phyloP scores from a whole-genome alignment of 2,888 invertebrate species.

The Penaeus monodon region DNA sequence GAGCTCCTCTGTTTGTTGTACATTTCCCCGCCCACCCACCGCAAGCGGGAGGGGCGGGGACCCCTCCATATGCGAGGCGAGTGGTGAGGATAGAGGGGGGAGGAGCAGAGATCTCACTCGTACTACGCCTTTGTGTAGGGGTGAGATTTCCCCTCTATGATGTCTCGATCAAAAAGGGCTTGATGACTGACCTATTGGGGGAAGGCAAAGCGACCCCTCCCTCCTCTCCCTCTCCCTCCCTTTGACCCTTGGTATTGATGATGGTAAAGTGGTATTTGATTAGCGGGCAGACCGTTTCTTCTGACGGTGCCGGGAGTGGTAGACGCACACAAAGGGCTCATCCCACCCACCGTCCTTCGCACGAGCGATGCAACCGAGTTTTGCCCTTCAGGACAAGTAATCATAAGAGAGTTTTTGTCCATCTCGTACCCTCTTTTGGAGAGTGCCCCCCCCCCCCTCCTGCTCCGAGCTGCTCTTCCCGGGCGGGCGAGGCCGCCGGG shows the following conservation, averaged over 20 bases:
- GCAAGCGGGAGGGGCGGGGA: background rate
- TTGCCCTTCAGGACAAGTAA: no score
- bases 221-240: background rate
- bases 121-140: no score
- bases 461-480: background rate
- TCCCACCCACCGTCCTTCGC: conserved; percentile 2
- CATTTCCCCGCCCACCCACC: conserved; percentile 1
- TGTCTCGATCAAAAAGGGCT: no score
- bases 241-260: conserved; percentile 36
- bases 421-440: background rate
- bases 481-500: conserved; percentile 16
- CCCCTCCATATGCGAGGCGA: conserved; percentile 10
- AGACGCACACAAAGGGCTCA: conserved; percentile 4
- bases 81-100: conserved; percentile 1
- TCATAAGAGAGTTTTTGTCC: no score
- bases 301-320: conserved; percentile 34
- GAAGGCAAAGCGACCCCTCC: background rate
- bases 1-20: conserved; percentile 49
- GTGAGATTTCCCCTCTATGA: no score
- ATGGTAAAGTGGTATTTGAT: conserved; percentile 55
- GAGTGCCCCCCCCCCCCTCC: background rate
- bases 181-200: no score
- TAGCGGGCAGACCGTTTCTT: conserved; percentile 51
- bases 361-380: no score
- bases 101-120: background rate